Conservation (phyloP, 2,797 vertebrate genomes). For the Lacerta viridis region DNA sequence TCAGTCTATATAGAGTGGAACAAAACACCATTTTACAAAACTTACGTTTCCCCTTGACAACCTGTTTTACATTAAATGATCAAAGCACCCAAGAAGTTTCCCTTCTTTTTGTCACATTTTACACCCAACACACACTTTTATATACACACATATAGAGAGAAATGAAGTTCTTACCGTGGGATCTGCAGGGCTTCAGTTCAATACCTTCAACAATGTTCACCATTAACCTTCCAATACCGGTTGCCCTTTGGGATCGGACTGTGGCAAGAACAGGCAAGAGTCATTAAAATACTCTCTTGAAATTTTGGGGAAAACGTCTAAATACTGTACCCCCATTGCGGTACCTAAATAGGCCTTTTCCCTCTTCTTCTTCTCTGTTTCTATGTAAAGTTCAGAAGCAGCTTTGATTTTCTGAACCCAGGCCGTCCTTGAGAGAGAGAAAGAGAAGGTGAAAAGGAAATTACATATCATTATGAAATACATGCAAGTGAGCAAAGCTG, state of each 20-base stretch:
- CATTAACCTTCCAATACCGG: conserved; percentile 96
- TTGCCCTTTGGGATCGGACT: conserved; percentile 97
- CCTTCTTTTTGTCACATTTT: background rate
- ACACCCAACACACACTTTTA: too few species aligned
- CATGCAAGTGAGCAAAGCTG: background rate
- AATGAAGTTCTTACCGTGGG: conserved; percentile 86
- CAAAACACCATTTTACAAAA: background rate
- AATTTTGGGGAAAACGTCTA: conserved; percentile 7
- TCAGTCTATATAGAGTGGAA: too few species aligned
- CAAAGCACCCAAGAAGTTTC: background rate
- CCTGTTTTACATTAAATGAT: background rate
- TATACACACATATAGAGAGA: background rate
- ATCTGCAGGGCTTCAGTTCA: conserved; percentile 96
- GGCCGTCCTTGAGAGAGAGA: conserved; percentile 87
- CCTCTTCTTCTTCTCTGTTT: conserved; percentile 98
- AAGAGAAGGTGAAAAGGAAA: conserved; percentile 49
- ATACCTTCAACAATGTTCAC: conserved; percentile 99
- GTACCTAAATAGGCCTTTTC: conserved; percentile 97
- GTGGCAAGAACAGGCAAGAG: conserved; percentile 34
- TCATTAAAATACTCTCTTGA: background rate
- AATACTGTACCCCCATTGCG: conserved; percentile 17
- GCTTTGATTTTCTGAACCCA: conserved; percentile 99
- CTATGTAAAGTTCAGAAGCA: conserved; percentile 97
- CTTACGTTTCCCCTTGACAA: background rate
- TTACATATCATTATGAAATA: conserved; percentile 34